Evolutionary conservation across 23 tunicate species (phyloP), one percentile per base, ranked within the genome.

Genomic region (Halocynthia roretzi): DNA sequence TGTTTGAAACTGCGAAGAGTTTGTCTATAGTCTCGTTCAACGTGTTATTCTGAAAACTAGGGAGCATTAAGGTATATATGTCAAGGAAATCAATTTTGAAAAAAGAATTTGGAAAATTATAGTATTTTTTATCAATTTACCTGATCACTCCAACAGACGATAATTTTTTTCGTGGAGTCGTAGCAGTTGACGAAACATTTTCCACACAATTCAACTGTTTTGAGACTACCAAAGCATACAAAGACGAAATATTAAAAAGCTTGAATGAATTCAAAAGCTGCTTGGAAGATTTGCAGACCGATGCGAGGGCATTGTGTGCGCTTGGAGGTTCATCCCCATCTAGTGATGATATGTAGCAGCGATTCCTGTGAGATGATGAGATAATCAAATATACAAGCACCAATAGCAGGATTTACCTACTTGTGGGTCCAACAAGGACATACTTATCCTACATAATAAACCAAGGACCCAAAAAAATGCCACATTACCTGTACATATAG

Each of bases 241-340:
- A 44, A 50, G 78, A 54, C 10, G 64, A 22, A 10, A 74, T 54
- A 18, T 74, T 74, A 62, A 74, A 74, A 19, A 53, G 56, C 51
- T 74, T 74, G 63, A 74, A 64, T 62, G 63, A 8, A 44, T 49
- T 74, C 64, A 74, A 74, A 64, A 74, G 50, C 40, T 74, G 78
- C 56, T 74, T 74, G 55, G 78, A 74, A 54, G 78, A 53, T 54
- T 74, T 74, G 10, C 78, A 54, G 10, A 54, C 78, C 0, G 78
- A 20, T 8, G 78, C 56, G 10, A 74, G 20, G 17, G 78, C 64
- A 10, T 8, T 22, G 2, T 48, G 78, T 54, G 78, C 64, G 31
- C 56, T 74, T 54, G 78, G 78, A 54, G 55, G 64, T 53, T 74
- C 78, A 48, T 62, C 18, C 5, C 62, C 56, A 15, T 56, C 78